These are phyloP conservation scores for Drosophila heteroneura DNA, from an alignment of 2,888 invertebrate genomes.

Conservation along the genomic window DNA sequence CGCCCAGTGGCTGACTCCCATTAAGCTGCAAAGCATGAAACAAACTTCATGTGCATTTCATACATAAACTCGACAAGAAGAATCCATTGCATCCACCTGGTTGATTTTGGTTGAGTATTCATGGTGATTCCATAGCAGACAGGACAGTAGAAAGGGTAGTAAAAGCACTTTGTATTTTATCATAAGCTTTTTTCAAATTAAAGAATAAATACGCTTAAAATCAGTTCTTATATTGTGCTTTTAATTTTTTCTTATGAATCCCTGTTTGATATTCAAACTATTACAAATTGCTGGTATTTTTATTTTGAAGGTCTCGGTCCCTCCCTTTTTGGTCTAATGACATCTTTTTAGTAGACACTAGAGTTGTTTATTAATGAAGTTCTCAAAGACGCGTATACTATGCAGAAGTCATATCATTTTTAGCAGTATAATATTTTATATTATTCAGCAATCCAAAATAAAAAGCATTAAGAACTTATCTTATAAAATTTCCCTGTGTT, in stretches of 20 bases:
- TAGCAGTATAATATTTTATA: slow-evolving; percentile 46
- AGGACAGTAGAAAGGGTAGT: neutral
- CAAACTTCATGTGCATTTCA: neutral
- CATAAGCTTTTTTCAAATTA: neutral
- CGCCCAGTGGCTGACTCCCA: slow-evolving; percentile 11
- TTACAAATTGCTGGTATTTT: neutral
- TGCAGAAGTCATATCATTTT: slow-evolving; percentile 24
- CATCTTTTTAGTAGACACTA: neutral
- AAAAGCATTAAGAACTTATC: slow-evolving; percentile 54
- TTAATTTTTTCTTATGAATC: neutral
- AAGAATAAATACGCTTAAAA: neutral
- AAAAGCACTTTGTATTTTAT: neutral
- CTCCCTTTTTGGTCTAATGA: neutral
- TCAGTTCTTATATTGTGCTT: neutral
- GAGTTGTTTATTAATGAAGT: slow-evolving; percentile 18
- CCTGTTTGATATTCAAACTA: neutral
- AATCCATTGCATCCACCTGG: neutral
- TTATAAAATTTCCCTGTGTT: slow-evolving; percentile 68
- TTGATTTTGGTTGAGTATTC: neutral
- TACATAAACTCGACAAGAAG: slow-evolving; percentile 1
- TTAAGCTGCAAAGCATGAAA: neutral
- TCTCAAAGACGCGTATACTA: slow-evolving; percentile 7
- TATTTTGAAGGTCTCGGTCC: neutral
- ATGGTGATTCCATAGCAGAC: neutral
- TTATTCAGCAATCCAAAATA: slow-evolving; percentile 43